Percentiles rank a stretch among this genome's conserved stretches.
Evolutionary conservation across 2,113 vertebrate species (phyloP).

Genomic region (Vombatus ursinus): DNA sequence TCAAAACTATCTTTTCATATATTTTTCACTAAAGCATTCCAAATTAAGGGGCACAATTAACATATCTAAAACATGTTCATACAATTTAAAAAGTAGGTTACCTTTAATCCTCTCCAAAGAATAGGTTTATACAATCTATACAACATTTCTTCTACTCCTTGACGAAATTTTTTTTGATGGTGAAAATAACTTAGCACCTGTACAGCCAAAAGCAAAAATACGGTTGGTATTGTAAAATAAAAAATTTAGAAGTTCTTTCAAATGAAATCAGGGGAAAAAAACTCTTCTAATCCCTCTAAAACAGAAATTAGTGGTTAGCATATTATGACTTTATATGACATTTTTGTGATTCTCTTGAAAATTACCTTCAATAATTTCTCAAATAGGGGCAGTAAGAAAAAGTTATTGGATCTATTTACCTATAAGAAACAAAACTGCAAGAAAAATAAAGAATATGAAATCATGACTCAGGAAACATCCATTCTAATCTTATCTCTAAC

Average conservation of each 20-base stretch:
- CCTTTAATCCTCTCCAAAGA: slow-evolving; percentile 95
- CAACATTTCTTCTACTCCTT: slow-evolving; percentile 93
- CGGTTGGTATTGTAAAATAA: background rate
- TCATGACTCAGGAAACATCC: background rate
- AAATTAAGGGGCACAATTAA: background rate
- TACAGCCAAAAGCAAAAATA: slow-evolving; percentile 26
- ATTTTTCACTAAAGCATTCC: background rate
- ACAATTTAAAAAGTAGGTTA: slow-evolving; percentile 62
- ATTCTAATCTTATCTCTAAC: background rate
- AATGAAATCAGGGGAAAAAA: background rate
- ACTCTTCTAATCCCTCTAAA: background rate
- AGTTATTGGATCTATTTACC: accelerated
- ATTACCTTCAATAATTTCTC: background rate
- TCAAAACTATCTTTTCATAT: background rate
- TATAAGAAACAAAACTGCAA: background rate
- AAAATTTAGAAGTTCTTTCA: background rate
- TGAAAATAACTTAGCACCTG: slow-evolving; percentile 94
- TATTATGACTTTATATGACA: background rate
- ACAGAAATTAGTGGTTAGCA: background rate
- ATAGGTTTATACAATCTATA: slow-evolving; percentile 92
- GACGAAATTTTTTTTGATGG: slow-evolving; percentile 88
- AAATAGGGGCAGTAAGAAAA: background rate
- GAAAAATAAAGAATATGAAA: background rate
- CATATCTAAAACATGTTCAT: accelerated
- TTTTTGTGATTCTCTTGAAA: background rate